Percentiles rank a stretch among this genome's conserved stretches.
phyloP scores from a whole-genome alignment of 1,140 invertebrate species.

The Nasonia longicornis region DNA sequence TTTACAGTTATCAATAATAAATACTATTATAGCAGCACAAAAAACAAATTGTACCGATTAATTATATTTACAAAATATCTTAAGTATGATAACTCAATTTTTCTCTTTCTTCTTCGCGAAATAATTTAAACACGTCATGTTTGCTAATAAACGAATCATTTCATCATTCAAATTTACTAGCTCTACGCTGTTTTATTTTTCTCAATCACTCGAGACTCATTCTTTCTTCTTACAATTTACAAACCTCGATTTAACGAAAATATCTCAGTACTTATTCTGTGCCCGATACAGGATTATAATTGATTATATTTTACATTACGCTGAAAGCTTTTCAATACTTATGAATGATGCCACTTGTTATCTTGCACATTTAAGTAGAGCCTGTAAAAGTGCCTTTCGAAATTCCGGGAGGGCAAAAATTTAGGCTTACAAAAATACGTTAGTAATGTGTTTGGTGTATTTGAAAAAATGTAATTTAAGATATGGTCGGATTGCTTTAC shows the following conservation, averaged over 20 bases:
- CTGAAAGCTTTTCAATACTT: not conserved
- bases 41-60: conserved; percentile 42
- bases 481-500: conserved; percentile 45
- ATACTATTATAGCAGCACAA: conserved; percentile 39
- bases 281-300: conserved; percentile 30
- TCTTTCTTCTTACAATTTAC: conserved; percentile 8
- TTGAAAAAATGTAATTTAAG: conserved; percentile 39
- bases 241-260: conserved; percentile 31
- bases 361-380: conserved; percentile 23
- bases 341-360: conserved; percentile 13
- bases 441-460: not conserved
- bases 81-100: conserved; percentile 29
- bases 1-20: conserved; percentile 48
- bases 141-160: not conserved
- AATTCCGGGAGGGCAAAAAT: conserved; percentile 37
- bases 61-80: conserved; percentile 41
- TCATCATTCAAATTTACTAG: not conserved
- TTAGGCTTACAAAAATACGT: conserved; percentile 45
- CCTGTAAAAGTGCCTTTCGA: conserved; percentile 38
- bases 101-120: conserved; percentile 11
- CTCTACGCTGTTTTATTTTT: not conserved
- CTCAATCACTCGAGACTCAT: conserved; percentile 2
- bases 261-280: conserved; percentile 39
- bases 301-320: conserved; percentile 31
- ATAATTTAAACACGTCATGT: conserved; percentile 28